phyloP scores from a whole-genome alignment of 2,797 vertebrate species.

The Ptychobarbus kaznakovi region DNA sequence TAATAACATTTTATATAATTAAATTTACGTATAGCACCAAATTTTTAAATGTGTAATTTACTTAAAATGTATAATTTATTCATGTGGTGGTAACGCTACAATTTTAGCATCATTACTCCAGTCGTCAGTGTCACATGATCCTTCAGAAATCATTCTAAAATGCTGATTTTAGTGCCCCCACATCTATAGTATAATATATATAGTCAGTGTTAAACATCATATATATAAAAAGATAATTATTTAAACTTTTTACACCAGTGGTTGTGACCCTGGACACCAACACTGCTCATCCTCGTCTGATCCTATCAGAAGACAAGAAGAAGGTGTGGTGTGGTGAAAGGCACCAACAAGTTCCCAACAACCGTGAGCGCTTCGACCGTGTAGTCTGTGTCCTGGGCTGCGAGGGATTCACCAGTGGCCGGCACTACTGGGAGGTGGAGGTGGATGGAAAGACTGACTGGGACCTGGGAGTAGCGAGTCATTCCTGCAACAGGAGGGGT shows the following conservation, averaged over 20 bases:
- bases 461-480: conserved; percentile 77
- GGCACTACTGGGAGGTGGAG: conserved; percentile 84
- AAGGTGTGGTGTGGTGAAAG: conserved; percentile 73
- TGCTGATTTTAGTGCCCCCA: background rate
- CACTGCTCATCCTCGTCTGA: conserved; percentile 81
- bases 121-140: background rate
- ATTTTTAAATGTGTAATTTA: background rate
- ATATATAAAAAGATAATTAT: background rate
- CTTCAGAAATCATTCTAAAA: background rate
- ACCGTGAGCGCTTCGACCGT: conserved; percentile 76
- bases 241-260: conserved; percentile 67
- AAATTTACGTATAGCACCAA: background rate
- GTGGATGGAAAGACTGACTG: conserved; percentile 79
- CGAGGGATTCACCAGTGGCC: conserved; percentile 74
- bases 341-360: conserved; percentile 70
- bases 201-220: background rate
- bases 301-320: conserved; percentile 78
- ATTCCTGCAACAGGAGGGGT: conserved; percentile 76
- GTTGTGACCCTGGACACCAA: conserved; percentile 78
- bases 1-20: too few relatives aligned
- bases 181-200: too few relatives aligned
- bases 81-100: background rate
- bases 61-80: background rate
- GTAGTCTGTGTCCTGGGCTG: conserved; percentile 80
- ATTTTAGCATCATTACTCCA: background rate